Percentiles rank a stretch among this genome's conserved stretches.
Evolutionary conservation across 2,888 invertebrate genomes (phyloP).

Genomic region (Pardosa pseudoannulata): DNA sequence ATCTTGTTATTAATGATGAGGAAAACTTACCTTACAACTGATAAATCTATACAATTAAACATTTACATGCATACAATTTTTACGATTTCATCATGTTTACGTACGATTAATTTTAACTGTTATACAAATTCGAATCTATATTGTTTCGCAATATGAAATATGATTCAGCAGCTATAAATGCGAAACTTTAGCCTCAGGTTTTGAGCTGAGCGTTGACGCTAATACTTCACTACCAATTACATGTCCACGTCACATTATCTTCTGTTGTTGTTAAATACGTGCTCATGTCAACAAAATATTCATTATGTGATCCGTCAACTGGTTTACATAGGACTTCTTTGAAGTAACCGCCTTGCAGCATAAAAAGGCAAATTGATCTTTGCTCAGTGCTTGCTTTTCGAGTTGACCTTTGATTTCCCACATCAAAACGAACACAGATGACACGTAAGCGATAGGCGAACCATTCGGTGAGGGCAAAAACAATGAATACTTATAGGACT

Average conservation of each 20-base stretch:
- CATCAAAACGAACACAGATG: constrained; percentile 44
- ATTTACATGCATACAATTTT: no score
- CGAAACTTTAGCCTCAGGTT: neutral
- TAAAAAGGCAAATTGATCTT: neutral
- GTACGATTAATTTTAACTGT: no score
- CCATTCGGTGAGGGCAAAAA: neutral
- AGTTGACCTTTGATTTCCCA: constrained; percentile 52
- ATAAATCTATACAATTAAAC: no score
- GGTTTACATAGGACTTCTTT: neutral
- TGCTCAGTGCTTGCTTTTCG: constrained; percentile 37
- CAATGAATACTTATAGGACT: neutral
- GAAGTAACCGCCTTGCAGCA: neutral
- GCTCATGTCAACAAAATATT: constrained; percentile 1
- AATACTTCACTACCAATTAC: neutral
- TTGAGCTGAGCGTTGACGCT: neutral
- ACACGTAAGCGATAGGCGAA: constrained; percentile 22
- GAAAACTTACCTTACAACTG: no score
- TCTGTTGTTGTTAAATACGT: neutral
- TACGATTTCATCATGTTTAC: no score
- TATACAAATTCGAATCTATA: no score
- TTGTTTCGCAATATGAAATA: no score
- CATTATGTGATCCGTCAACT: constrained; percentile 3
- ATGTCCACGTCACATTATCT: neutral
- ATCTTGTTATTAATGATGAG: no score
- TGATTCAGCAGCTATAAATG: no score